phyloP scores from a whole-genome alignment of 2,888 invertebrate genomes.

The Panzeria rudis region DNA sequence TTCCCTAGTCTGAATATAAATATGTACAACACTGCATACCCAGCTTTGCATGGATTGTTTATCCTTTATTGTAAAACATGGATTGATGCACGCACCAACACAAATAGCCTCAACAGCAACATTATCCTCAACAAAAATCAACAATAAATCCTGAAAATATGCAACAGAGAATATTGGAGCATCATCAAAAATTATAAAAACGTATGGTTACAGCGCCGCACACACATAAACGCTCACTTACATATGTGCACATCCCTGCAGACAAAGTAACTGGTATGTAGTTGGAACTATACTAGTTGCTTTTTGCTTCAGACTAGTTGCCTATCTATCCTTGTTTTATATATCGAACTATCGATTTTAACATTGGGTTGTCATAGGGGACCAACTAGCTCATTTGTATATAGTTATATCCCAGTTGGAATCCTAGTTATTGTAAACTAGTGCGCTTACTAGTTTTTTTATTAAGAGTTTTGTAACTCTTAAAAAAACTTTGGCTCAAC shows the following conservation, averaged over 20 bases:
- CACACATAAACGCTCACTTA: not conserved
- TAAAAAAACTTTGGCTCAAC: too few relatives aligned
- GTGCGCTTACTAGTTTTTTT: too few relatives aligned
- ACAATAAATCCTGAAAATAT: slow-evolving; percentile 32
- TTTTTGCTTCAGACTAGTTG: too few relatives aligned
- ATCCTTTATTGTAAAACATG: slow-evolving; percentile 20
- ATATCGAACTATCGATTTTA: too few relatives aligned
- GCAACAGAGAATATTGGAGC: slow-evolving; percentile 42
- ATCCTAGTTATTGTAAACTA: too few relatives aligned
- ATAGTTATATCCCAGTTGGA: too few relatives aligned
- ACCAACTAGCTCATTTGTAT: too few relatives aligned
- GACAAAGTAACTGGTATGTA: too few relatives aligned
- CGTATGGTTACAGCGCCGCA: not conserved
- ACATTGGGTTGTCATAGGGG: too few relatives aligned
- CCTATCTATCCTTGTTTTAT: too few relatives aligned
- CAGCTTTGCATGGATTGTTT: slow-evolving; percentile 1
- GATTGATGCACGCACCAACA: not conserved
- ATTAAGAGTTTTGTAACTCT: too few relatives aligned
- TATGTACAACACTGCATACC: not conserved
- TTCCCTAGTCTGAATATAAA: not conserved
- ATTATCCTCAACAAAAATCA: slow-evolving; percentile 5
- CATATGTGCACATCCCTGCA: not conserved
- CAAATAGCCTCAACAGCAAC: not conserved
- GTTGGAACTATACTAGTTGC: too few relatives aligned
- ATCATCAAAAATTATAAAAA: slow-evolving; percentile 65